Conservation (phyloP, 1,140 invertebrate species). For the Campoletis sonorensis region DNA sequence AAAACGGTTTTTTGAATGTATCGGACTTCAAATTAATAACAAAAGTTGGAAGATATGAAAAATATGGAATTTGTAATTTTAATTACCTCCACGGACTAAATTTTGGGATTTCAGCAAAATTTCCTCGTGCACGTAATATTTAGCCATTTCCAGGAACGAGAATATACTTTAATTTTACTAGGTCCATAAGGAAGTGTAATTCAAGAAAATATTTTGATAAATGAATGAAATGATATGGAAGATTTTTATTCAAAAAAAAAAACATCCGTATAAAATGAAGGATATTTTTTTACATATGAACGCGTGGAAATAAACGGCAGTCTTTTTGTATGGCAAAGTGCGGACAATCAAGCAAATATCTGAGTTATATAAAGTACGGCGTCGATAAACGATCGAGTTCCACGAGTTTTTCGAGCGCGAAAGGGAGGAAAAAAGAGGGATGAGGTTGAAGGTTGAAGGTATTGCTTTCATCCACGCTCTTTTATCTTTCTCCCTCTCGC, state of each 20-base stretch:
- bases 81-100: no score
- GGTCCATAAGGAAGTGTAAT: no score
- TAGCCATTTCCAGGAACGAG: no score
- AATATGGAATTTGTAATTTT: no score
- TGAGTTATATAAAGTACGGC: constrained; percentile 8
- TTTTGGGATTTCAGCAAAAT: no score
- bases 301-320: not conserved
- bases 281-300: not conserved
- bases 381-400: constrained; percentile 38
- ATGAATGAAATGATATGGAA: not conserved
- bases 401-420: not conserved
- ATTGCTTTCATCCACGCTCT: constrained; percentile 29
- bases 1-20: no score
- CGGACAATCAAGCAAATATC: constrained; percentile 23
- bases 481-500: constrained; percentile 10
- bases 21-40: no score
- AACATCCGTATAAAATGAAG: not conserved
- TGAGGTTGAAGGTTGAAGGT: not conserved
- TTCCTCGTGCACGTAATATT: no score
- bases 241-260: not conserved
- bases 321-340: not conserved
- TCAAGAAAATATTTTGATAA: not conserved
- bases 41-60: no score
- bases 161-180: no score
- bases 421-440: not conserved